Evolutionary conservation across 2,888 invertebrate species (phyloP).

Genomic region (Brachyptera putata): DNA sequence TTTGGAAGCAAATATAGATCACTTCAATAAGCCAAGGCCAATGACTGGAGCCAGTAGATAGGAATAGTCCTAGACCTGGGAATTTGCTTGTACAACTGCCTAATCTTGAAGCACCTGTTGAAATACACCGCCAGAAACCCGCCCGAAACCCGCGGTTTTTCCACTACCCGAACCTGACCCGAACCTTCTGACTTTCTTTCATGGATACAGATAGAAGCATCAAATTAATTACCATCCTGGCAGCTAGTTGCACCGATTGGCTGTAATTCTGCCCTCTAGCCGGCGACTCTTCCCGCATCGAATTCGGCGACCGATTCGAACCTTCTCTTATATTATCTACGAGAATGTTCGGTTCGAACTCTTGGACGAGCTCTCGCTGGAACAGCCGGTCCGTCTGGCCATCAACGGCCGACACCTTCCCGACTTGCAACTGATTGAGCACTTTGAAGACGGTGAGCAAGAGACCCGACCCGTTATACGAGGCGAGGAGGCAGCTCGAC

Average conservation of each 20-base stretch:
- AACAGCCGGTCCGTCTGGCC: conserved; percentile 39
- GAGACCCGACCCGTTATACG: conserved; percentile 47
- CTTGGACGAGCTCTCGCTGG: conserved; percentile 55
- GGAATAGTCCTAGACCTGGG: too few species aligned
- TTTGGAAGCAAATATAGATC: too few species aligned
- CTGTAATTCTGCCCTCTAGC: neutral
- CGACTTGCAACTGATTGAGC: conserved; percentile 1
- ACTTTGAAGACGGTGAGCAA: conserved; percentile 65
- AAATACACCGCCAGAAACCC: too few species aligned
- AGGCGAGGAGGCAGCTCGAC: conserved; percentile 43
- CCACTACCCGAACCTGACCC: too few species aligned
- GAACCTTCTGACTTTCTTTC: too few species aligned
- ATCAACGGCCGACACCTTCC: neutral
- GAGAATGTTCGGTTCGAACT: conserved; percentile 69
- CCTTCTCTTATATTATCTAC: conserved; percentile 57
- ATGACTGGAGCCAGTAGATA: too few species aligned
- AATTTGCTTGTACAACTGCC: too few species aligned
- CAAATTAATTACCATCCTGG: conserved; percentile 57
- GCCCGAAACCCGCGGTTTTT: too few species aligned
- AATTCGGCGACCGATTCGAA: conserved; percentile 42
- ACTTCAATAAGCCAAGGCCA: too few species aligned
- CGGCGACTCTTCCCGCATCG: conserved; percentile 48
- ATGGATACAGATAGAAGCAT: too few species aligned
- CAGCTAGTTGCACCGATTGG: conserved; percentile 51
- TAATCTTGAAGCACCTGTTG: too few species aligned